Conservation (phyloP, 2,888 invertebrate species). For the Epinotia demarniana region DNA sequence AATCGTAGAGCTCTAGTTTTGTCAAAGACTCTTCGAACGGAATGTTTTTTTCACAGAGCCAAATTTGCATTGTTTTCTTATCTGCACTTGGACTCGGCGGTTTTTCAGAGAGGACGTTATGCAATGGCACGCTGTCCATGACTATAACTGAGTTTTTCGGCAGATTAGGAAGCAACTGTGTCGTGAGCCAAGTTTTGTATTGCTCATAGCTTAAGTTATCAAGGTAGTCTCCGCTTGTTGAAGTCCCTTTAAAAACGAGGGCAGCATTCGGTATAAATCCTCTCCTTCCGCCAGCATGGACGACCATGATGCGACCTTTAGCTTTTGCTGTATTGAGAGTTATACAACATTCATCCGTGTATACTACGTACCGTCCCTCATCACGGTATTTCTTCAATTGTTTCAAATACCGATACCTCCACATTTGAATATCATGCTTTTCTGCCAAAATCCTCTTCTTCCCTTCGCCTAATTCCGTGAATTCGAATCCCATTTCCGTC, state of each 20-base stretch:
- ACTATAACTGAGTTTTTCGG: not conserved
- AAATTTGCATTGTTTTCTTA: not conserved
- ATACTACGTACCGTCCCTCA: constrained; percentile 1
- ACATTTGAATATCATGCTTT: not conserved
- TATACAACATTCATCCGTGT: not conserved
- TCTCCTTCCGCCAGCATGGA: not conserved
- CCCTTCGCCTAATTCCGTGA: not conserved
- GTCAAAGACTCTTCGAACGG: not conserved
- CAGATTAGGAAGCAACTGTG: constrained; percentile 4
- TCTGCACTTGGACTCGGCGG: constrained; percentile 1
- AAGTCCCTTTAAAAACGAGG: not conserved
- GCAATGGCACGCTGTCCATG: not conserved
- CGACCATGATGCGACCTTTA: not conserved
- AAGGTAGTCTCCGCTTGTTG: constrained; percentile 4
- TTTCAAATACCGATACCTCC: not conserved
- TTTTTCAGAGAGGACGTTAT: not conserved
- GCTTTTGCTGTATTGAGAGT: not conserved
- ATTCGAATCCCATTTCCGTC: not conserved
- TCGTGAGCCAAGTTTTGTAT: not conserved
- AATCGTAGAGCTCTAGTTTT: not conserved
- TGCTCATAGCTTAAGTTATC: not conserved
- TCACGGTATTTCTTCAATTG: constrained; percentile 4
- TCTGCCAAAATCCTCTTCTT: not conserved
- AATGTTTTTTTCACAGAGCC: not conserved
- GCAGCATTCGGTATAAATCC: constrained; percentile 1